These are phyloP conservation scores for Palythoa caribaeorum DNA, from an alignment of 92 coral and sea anemone genomes.

Conservation along the genomic window DNA sequence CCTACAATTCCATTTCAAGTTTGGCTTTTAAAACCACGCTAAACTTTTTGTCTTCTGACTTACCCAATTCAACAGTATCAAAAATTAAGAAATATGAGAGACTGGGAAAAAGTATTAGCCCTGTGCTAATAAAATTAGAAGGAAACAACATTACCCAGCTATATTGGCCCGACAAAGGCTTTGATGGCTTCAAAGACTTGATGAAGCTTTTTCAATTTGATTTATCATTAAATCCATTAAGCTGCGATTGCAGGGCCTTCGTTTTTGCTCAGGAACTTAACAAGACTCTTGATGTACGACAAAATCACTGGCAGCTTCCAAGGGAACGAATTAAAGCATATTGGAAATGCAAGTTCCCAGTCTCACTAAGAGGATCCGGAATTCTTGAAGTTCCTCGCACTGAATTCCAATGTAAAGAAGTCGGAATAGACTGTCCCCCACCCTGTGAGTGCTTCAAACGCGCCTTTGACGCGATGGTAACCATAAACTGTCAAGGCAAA, in stretches of 20 bases:
- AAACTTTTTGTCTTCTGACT: neutral
- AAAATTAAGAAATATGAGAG: neutral
- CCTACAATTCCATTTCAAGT: conserved; percentile 11
- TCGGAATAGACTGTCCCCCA: conserved; percentile 29
- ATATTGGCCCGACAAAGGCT: conserved; percentile 32
- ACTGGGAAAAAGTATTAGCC: neutral
- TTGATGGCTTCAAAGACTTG: neutral
- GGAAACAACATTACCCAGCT: conserved; percentile 4
- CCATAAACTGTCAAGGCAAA: conserved; percentile 25
- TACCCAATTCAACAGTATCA: neutral
- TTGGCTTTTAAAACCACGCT: neutral
- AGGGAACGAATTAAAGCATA: conserved; percentile 2
- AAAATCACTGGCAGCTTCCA: conserved; percentile 44
- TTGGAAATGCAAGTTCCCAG: conserved; percentile 45
- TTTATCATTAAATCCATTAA: conserved; percentile 72
- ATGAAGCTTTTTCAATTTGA: conserved; percentile 58
- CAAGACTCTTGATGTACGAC: conserved; percentile 24
- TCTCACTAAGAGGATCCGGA: conserved; percentile 32
- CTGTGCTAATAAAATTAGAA: conserved; percentile 2
- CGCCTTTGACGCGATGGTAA: conserved; percentile 16
- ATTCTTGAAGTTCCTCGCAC: conserved; percentile 22
- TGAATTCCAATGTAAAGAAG: conserved; percentile 8
- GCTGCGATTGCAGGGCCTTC: conserved; percentile 71
- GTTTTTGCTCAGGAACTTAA: conserved; percentile 50
- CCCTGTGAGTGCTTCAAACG: conserved; percentile 42